Evolutionary conservation across 1,140 invertebrate genomes (phyloP).

Genomic region (Cotesia typhae): DNA sequence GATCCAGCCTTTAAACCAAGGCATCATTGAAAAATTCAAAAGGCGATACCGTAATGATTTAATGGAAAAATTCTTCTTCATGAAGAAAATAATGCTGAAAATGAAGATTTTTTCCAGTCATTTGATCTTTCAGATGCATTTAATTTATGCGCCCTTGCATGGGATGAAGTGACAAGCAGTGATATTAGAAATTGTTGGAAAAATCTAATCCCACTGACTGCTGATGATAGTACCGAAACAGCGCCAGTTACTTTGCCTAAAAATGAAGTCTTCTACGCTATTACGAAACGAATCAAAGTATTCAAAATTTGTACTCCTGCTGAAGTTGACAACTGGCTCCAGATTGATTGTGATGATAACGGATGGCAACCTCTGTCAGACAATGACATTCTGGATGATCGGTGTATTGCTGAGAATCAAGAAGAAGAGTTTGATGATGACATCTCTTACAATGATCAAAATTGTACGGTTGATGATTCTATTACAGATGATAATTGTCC

Average conservation of each 20-base stretch:
- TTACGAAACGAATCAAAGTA: slow-evolving; percentile 1
- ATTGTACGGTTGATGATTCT: not conserved
- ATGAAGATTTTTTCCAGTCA: not conserved
- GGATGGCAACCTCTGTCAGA: slow-evolving; percentile 13
- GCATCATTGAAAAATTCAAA: slow-evolving; percentile 13
- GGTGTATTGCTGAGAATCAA: slow-evolving; percentile 6
- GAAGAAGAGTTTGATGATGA: slow-evolving; percentile 16
- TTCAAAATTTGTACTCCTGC: slow-evolving; percentile 13
- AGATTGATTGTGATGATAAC: slow-evolving; percentile 4
- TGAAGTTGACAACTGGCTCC: slow-evolving; percentile 13
- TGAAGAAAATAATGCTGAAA: not conserved
- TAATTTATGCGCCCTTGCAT: not conserved
- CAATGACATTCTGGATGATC: slow-evolving; percentile 1
- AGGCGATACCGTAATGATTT: not conserved
- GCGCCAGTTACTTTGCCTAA: slow-evolving; percentile 2
- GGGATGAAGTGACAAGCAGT: not conserved
- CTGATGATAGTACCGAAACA: slow-evolving; percentile 12
- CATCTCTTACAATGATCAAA: not conserved
- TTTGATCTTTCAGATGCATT: not conserved
- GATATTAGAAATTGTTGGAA: slow-evolving; percentile 24
- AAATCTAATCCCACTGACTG: slow-evolving; percentile 8
- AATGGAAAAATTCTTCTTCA: not conserved
- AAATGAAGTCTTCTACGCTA: slow-evolving; percentile 10
- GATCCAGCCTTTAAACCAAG: slow-evolving; percentile 3
- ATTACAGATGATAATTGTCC: slow-evolving; percentile 13